phyloP scores from a whole-genome alignment of 2,797 vertebrate genomes.

The Centroberyx gerrardi region DNA sequence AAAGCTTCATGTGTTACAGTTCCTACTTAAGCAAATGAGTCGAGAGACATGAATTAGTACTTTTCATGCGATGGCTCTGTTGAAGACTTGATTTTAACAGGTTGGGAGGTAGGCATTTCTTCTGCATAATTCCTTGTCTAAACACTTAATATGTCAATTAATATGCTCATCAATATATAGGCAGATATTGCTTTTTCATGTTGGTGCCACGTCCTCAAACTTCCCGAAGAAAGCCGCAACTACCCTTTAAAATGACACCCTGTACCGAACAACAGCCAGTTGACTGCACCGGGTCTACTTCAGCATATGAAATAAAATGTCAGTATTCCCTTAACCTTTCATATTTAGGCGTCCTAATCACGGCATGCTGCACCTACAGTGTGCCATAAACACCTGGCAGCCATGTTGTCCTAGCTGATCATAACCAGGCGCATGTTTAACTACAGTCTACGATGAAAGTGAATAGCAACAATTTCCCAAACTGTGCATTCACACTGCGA shows the following conservation, averaged over 20 bases:
- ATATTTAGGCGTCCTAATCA: background rate
- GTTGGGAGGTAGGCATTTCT: background rate
- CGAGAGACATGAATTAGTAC: too few relatives aligned
- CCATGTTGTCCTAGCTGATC: slow-evolving; percentile 7
- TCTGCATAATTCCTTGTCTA: background rate
- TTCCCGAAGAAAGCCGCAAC: background rate
- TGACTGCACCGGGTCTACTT: background rate
- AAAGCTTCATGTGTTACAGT: background rate
- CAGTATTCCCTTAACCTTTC: background rate
- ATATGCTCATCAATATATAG: too few relatives aligned
- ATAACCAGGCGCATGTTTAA: background rate
- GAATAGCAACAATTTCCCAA: background rate
- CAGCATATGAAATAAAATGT: background rate
- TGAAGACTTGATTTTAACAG: background rate
- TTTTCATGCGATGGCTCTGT: too few relatives aligned
- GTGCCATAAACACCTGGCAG: background rate
- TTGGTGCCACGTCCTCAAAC: background rate
- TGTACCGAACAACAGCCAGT: background rate
- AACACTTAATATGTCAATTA: too few relatives aligned
- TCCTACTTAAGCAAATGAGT: background rate
- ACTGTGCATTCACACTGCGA: too few relatives aligned
- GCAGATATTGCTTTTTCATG: background rate
- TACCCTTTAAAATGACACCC: background rate
- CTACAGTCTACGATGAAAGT: background rate
- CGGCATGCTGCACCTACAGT: background rate